These are phyloP conservation scores for Sebastes oblongus DNA, from an alignment of 2,797 vertebrate genomes.

Conservation along the genomic window DNA sequence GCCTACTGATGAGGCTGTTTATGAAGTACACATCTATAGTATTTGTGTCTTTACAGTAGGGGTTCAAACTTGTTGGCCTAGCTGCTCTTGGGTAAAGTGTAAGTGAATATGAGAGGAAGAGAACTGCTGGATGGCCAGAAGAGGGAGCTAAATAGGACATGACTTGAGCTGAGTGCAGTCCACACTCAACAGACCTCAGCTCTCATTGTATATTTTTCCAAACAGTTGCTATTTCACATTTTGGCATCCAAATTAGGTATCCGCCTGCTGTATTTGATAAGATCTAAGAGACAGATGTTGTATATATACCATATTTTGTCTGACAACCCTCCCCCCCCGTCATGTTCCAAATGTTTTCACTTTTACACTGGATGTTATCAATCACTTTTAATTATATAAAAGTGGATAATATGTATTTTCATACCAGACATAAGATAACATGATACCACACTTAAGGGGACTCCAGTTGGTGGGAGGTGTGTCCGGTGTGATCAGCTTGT, in stretches of 20 bases:
- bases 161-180: background rate
- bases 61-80: background rate
- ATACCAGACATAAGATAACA: background rate
- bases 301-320: background rate
- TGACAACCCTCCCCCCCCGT: background rate
- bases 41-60: background rate
- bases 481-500: background rate
- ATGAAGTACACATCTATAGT: background rate
- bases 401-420: background rate
- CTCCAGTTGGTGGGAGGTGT: background rate
- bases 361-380: background rate
- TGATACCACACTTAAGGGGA: background rate
- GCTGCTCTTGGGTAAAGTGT: background rate
- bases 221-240: background rate
- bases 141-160: background rate
- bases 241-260: background rate
- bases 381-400: background rate
- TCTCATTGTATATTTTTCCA: background rate
- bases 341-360: background rate
- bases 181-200: background rate
- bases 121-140: background rate
- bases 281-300: background rate
- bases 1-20: background rate
- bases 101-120: background rate
- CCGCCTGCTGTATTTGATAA: background rate